Percentiles rank a stretch among this genome's conserved stretches.
phyloP scores from a whole-genome alignment of 2,113 vertebrate genomes.

The Eclectus roratus region DNA sequence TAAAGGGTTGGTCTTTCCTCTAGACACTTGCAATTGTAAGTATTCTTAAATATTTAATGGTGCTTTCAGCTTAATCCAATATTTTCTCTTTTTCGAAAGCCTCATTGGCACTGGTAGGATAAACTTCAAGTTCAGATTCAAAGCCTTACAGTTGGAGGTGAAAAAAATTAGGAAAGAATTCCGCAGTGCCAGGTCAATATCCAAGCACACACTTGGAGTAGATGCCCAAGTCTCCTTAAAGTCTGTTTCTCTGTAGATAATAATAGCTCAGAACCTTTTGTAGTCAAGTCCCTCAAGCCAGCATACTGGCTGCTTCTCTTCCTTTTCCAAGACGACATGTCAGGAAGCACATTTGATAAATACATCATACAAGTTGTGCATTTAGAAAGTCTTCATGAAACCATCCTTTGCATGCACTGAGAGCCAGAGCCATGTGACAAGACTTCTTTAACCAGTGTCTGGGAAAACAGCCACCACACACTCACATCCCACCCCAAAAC shows the following conservation, averaged over 20 bases:
- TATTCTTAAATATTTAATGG: background rate
- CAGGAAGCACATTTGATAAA: background rate
- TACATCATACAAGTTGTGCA: background rate
- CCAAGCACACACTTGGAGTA: background rate
- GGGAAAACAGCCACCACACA: background rate
- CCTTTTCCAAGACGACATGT: background rate
- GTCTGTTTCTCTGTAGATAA: background rate
- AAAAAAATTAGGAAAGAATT: background rate
- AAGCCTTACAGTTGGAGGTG: background rate
- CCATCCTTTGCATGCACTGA: background rate
- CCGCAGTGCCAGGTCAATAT: background rate
- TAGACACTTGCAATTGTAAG: background rate
- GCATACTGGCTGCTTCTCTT: background rate
- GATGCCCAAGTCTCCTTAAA: background rate
- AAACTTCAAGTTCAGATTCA: background rate
- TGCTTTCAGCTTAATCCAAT: background rate
- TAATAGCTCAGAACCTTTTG: background rate
- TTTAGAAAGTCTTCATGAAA: background rate
- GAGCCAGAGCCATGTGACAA: background rate
- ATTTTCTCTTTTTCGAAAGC: background rate
- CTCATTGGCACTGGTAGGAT: background rate
- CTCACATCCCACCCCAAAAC: background rate
- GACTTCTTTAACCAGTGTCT: background rate
- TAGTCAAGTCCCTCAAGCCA: background rate
- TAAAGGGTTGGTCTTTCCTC: background rate